Evolutionary conservation across 1,140 invertebrate species (phyloP).

Genomic region (Leptopilina clavipes): DNA sequence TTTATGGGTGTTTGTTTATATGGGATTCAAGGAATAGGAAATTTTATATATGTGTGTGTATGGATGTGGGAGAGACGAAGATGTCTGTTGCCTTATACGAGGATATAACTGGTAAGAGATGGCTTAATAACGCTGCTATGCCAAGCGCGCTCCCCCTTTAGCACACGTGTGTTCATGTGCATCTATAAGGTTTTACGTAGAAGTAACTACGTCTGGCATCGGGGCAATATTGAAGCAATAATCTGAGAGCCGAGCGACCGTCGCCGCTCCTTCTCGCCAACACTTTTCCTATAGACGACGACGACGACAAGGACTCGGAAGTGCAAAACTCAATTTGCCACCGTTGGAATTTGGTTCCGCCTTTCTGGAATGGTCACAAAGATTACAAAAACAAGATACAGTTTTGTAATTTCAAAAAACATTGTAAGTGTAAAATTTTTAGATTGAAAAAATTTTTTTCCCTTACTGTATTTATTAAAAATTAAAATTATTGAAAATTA

Average conservation of each 20-base stretch:
- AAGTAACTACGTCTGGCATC: constrained; percentile 65
- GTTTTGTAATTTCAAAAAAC: too few species aligned
- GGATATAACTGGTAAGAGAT: constrained; percentile 70
- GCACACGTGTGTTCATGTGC: constrained; percentile 54
- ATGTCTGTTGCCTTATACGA: constrained; percentile 53
- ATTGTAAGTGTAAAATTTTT: too few species aligned
- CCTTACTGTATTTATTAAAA: too few species aligned
- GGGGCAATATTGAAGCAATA: constrained; percentile 71
- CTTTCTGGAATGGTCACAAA: too few species aligned
- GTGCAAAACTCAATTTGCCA: too few species aligned
- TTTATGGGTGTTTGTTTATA: background rate
- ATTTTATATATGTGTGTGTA: background rate
- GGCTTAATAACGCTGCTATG: constrained; percentile 69
- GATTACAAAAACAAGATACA: too few species aligned
- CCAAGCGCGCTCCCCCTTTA: constrained; percentile 27
- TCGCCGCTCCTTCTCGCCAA: constrained; percentile 35
- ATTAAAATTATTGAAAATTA: too few species aligned
- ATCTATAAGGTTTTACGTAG: constrained; percentile 55
- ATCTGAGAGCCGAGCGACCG: constrained; percentile 45
- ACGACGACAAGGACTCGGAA: background rate
- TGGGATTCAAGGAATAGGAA: constrained; percentile 48
- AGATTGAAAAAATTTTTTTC: too few species aligned
- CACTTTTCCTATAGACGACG: background rate
- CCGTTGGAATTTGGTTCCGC: too few species aligned
- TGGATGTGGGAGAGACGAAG: background rate